Evolutionary conservation across 2,797 vertebrate species (phyloP).

Genomic region (Bryconaethiops microstoma): DNA sequence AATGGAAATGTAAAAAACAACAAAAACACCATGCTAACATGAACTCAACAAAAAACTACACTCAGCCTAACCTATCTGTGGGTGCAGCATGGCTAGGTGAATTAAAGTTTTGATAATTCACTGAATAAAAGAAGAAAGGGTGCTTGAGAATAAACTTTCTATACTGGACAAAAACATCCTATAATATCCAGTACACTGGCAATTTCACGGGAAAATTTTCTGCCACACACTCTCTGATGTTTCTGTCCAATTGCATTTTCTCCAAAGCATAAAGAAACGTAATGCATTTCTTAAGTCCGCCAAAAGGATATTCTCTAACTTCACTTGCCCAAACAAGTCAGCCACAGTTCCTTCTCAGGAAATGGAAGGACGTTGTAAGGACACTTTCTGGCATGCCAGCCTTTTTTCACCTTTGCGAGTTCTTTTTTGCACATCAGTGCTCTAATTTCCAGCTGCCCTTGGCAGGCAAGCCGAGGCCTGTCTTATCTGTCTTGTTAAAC

Average conservation of each 20-base stretch:
- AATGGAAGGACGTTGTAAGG: slow-evolving; percentile 50
- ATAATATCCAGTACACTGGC: background rate
- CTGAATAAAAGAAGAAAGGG: background rate
- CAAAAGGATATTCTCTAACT: slow-evolving; percentile 5
- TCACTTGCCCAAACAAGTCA: slow-evolving; percentile 56
- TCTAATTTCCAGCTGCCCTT: slow-evolving; percentile 62
- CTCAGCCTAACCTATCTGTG: too few species aligned
- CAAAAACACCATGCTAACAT: too few species aligned
- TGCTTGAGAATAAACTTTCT: background rate
- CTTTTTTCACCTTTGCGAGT: slow-evolving; percentile 48
- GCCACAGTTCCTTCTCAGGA: slow-evolving; percentile 35
- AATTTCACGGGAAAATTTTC: background rate
- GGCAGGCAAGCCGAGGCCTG: slow-evolving; percentile 57
- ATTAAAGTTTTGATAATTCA: background rate
- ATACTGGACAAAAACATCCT: background rate
- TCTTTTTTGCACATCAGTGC: slow-evolving; percentile 50
- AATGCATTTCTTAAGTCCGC: slow-evolving; percentile 23
- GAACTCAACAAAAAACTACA: too few species aligned
- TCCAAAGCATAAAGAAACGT: slow-evolving; percentile 30
- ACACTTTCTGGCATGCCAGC: slow-evolving; percentile 40
- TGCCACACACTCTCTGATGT: background rate
- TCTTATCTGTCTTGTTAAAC: slow-evolving; percentile 69
- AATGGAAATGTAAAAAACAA: too few species aligned
- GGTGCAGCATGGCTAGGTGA: too few species aligned
- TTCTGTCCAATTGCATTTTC: slow-evolving; percentile 1